phyloP scores from a whole-genome alignment of 2,797 vertebrate species.

The Lagodon rhomboides region DNA sequence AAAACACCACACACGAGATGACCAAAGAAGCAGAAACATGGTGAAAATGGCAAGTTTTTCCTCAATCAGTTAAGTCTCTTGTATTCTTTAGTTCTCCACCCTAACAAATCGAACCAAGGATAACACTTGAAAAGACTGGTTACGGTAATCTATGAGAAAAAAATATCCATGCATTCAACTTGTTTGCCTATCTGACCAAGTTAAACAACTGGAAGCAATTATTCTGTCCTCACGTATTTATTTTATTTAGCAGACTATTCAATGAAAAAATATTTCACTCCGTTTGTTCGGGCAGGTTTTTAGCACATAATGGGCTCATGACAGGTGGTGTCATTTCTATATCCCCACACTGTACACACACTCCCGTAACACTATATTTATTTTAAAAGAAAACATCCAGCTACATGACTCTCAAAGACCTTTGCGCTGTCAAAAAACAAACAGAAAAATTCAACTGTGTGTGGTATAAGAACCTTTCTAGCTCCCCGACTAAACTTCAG shows the following conservation, averaged over 20 bases:
- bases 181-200: slow-evolving; percentile 61
- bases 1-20: slow-evolving; percentile 20
- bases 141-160: slow-evolving; percentile 29
- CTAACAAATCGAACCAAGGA: slow-evolving; percentile 23
- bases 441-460: background rate
- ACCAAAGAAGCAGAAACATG: slow-evolving; percentile 16
- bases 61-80: slow-evolving; percentile 18
- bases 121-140: slow-evolving; percentile 22
- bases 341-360: slow-evolving; percentile 1
- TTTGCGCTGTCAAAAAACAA: background rate
- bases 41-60: slow-evolving; percentile 5
- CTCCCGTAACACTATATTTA: slow-evolving; percentile 29
- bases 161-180: slow-evolving; percentile 28
- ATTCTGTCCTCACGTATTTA: slow-evolving; percentile 61
- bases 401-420: slow-evolving; percentile 6
- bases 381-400: slow-evolving; percentile 27
- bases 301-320: slow-evolving; percentile 52
- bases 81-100: background rate
- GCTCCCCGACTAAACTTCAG: slow-evolving; percentile 36
- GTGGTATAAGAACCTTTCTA: slow-evolving; percentile 13
- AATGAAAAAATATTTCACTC: slow-evolving; percentile 35
- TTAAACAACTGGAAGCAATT: slow-evolving; percentile 75
- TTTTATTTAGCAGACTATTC: slow-evolving; percentile 61
- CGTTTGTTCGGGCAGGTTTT: slow-evolving; percentile 39
- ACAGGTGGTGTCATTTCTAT: slow-evolving; percentile 52